phyloP scores from a whole-genome alignment of 1,140 invertebrate species.

The Chironomus striatipennis region DNA sequence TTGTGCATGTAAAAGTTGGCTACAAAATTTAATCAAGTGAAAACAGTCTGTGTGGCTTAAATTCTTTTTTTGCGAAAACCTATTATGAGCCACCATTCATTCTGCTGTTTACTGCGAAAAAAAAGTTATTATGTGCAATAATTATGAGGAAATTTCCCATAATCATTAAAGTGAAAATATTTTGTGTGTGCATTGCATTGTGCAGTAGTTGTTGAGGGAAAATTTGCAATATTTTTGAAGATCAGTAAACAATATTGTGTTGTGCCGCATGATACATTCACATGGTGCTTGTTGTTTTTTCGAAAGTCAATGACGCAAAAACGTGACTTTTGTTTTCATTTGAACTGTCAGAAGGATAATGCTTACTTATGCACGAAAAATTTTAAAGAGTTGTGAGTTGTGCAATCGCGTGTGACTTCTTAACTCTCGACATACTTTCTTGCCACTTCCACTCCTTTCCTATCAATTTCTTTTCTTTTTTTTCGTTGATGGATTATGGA shows the following conservation, averaged over 20 bases:
- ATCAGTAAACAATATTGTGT: background rate
- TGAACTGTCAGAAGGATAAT: too few relatives aligned
- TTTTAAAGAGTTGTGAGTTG: too few relatives aligned
- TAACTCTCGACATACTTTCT: too few relatives aligned
- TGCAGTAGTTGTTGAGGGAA: background rate
- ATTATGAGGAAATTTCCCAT: background rate
- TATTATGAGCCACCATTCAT: background rate
- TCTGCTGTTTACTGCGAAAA: background rate
- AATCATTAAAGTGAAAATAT: slow-evolving; percentile 10
- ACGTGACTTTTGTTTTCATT: too few relatives aligned
- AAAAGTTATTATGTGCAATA: background rate
- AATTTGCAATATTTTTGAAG: slow-evolving; percentile 9
- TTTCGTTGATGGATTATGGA: too few relatives aligned
- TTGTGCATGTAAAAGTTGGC: background rate
- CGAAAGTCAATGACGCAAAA: too few relatives aligned
- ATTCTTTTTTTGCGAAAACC: background rate
- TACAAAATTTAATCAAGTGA: background rate
- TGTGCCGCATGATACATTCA: background rate
- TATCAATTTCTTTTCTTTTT: too few relatives aligned
- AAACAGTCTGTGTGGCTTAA: background rate
- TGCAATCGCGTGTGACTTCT: too few relatives aligned
- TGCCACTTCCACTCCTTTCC: too few relatives aligned
- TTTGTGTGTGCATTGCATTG: background rate
- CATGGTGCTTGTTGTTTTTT: too few relatives aligned
- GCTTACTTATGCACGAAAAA: too few relatives aligned